These are phyloP conservation scores for Perca fluviatilis DNA, from an alignment of 2,113 vertebrate species.

Conservation along the genomic window DNA sequence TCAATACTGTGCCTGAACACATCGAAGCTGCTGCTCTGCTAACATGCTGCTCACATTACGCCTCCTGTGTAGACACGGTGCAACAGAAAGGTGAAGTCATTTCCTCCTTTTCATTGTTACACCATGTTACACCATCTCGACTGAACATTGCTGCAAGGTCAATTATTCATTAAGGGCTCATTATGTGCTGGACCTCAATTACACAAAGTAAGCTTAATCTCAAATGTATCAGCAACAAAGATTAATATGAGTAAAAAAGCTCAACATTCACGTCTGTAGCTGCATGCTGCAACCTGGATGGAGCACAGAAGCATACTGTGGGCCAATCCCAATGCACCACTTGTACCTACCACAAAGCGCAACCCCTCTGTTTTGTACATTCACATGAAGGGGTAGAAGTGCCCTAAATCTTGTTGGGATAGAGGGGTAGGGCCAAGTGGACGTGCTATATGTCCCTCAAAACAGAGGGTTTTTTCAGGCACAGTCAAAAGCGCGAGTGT, in stretches of 20 bases:
- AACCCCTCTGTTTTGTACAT: too few species aligned
- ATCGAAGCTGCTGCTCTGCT: neutral
- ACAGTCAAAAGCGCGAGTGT: too few species aligned
- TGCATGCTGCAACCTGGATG: neutral
- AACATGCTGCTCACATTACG: neutral
- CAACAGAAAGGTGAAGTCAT: conserved; percentile 9
- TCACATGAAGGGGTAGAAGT: too few species aligned
- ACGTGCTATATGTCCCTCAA: too few species aligned
- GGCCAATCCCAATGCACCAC: too few species aligned
- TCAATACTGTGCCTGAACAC: neutral
- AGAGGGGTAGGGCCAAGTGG: too few species aligned
- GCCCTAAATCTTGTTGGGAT: too few species aligned
- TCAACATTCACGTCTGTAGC: conserved; percentile 13
- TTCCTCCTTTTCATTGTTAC: conserved; percentile 31
- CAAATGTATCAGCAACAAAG: conserved; percentile 19
- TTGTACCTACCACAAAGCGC: too few species aligned
- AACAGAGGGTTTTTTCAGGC: too few species aligned
- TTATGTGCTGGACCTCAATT: conserved; percentile 14
- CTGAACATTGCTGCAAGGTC: conserved; percentile 47
- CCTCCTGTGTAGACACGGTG: neutral
- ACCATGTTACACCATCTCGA: conserved; percentile 41
- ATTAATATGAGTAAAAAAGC: neutral
- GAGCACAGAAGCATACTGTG: neutral
- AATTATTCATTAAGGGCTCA: conserved; percentile 46
- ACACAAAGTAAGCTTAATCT: conserved; percentile 23